Evolutionary conservation across 2,797 vertebrate species (phyloP), one percentile per base, ranked within the genome.

Genomic region (Hydrophis major): DNA sequence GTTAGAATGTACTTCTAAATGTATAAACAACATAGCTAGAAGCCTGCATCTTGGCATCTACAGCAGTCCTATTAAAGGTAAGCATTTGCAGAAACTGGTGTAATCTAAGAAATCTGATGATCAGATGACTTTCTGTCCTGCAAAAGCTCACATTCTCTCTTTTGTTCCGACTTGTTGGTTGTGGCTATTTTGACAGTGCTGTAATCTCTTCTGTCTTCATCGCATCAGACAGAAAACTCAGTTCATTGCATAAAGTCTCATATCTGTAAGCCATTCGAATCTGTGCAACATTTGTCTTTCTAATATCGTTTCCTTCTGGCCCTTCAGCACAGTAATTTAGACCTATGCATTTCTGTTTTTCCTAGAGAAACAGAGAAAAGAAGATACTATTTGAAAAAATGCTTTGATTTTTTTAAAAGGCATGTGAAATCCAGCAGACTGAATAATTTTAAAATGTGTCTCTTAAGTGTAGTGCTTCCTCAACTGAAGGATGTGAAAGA

Each of bases 191-290:
- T 0, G 95, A 95, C 89, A 98, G 94, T 0, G 95, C 95, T 87
- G 94, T 95, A 87, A 96, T 95, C 8, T 95, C 96, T 47, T 98
- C 98, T 0, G 98, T 97, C 95, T 99, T 99, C 96, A 99, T 97
- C 0, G 98, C 99, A 1, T 99, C 99, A 87, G 98, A 98, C 32
- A 99, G 97, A 95, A 99, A 99, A 93, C 99, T 99, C 92, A 99
- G 98, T 97, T 99, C 99, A 4, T 99, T 99, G 96, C 99, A 98
- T 93, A 99, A 96, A 0, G 98, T 99, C 97, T 99, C 99, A 0
- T 99, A 97, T 89, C 99, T 98, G 97, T 98, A 99, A 59, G 99
- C 98, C 98, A 99, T 98, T 89, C 99, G 98, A 97, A 99, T 99
- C 95, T 99, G 99, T 3, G 99, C 99, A 88, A 99, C 99, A 2